A percentile compares a stretch with the other conserved stretches of the same genome.
Evolutionary conservation across 2,797 vertebrate species (phyloP).

Genomic region (Ficedula albicollis): DNA sequence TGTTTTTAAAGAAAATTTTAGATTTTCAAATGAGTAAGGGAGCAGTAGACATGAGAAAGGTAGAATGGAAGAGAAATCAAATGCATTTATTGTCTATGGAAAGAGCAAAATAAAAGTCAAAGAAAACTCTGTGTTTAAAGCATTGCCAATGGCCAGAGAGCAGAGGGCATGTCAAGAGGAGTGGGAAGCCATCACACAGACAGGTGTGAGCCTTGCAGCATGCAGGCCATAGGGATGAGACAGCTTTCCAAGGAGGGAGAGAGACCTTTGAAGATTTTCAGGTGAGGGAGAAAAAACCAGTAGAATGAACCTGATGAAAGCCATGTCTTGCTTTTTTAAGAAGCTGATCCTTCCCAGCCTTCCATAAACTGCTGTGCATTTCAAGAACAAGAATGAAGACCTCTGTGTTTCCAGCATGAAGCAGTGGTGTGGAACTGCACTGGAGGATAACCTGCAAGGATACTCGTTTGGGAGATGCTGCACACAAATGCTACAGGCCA

Average conservation of each 20-base stretch:
- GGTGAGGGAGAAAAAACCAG: not conserved
- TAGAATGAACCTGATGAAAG: not conserved
- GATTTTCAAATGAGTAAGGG: not conserved
- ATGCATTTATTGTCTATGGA: not conserved
- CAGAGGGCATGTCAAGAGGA: not conserved
- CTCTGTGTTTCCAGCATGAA: not conserved
- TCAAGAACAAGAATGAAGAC: not conserved
- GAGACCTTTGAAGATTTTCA: not conserved
- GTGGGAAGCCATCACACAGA: not conserved
- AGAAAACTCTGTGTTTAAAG: not conserved
- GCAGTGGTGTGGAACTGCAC: not conserved
- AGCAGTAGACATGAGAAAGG: not conserved
- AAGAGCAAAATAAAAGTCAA: not conserved
- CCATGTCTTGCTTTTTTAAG: not conserved
- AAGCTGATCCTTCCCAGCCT: not conserved
- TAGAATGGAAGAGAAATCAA: not conserved
- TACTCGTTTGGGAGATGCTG: not conserved
- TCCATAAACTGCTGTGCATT: not conserved
- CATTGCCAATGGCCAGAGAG: not conserved
- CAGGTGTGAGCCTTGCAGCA: not conserved
- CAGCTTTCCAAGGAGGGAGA: not conserved
- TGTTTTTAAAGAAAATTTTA: not conserved
- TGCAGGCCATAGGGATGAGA: not conserved
- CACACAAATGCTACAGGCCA: fast-evolving
- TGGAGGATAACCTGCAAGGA: not conserved